Evolutionary conservation across 2,113 vertebrate genomes (phyloP), one percentile per base, ranked within the genome.

Genomic region (Pituophis catenifer): DNA sequence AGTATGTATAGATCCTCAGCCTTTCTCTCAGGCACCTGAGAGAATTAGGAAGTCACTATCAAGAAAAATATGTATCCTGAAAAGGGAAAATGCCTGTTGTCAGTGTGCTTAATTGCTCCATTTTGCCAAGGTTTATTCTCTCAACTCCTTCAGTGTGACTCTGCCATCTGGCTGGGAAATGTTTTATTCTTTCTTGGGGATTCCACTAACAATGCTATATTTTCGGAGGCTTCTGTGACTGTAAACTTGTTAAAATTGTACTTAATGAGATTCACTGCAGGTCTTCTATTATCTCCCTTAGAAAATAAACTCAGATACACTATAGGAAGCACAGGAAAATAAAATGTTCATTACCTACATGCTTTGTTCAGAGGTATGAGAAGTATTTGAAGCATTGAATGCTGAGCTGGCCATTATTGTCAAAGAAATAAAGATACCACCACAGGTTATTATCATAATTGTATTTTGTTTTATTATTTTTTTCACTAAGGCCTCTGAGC

Each of bases 111-210:
- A 96, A 96, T 96, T 95, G 81, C 5, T 93, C 48, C 23, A 50
- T 33, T 95, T 94, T 89, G 85, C 90, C 86, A 52, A 81, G 26
- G 52, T 95, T 86, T 97, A 92, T 94, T 96, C 92, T 95, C 94
- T 94, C 90, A 90, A 65, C 86, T 95, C 57, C 29, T 59, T 95
- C 94, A 54, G 89, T 95, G 91, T 93, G 91, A 86, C 95, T 94
- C 90, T 95, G 88, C 91, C 92, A 95, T 94, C 94, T 97, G 95
- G 5, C 92, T 94, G 88, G 81, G 81, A 92, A 19, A 50, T 91
- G 90, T 93, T 96, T 96, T 95, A 91, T 94, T 94, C 92, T 93
- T 95, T 97, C 93, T 96, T 91, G 55, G 93, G 92, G 94, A 95
- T 86, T 96, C 1, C 5, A 19, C 23, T 93, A 95, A 93, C 90